Conservation (phyloP, 2,888 invertebrate genomes). For the Spisula solida region DNA sequence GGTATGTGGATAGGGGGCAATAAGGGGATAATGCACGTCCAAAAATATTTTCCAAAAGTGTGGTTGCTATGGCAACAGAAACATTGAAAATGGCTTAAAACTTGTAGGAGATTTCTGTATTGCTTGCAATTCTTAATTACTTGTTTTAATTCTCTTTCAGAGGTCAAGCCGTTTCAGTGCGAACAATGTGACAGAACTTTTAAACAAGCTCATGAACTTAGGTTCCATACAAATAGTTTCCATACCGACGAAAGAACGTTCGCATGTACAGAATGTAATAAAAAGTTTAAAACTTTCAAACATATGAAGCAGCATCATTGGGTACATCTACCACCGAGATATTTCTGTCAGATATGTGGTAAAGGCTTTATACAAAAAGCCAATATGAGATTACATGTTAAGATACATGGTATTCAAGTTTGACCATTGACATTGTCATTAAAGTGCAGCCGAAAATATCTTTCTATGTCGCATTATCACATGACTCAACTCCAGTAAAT, state of each 20-base stretch:
- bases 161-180: conserved; percentile 23
- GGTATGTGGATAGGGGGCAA: no score
- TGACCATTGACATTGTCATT: no score
- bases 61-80: no score
- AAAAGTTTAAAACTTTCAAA: conserved; percentile 18
- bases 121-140: no score
- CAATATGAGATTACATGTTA: conserved; percentile 35
- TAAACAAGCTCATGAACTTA: not conserved
- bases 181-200: conserved; percentile 12
- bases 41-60: no score
- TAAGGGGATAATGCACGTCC: no score
- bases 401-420: conserved; percentile 16
- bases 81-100: no score
- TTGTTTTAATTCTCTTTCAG: conserved; percentile 4
- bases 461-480: no score
- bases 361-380: conserved; percentile 33
- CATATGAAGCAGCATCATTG: conserved; percentile 28
- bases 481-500: no score
- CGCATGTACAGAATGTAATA: conserved; percentile 13
- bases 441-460: no score
- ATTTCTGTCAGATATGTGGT: conserved; percentile 21
- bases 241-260: conserved; percentile 8
- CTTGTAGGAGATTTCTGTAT: no score
- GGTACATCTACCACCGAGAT: conserved; percentile 30
- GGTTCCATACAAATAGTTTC: not conserved